Evolutionary conservation across 1,140 invertebrate genomes (phyloP).

Genomic region (Drosophila elegans): DNA sequence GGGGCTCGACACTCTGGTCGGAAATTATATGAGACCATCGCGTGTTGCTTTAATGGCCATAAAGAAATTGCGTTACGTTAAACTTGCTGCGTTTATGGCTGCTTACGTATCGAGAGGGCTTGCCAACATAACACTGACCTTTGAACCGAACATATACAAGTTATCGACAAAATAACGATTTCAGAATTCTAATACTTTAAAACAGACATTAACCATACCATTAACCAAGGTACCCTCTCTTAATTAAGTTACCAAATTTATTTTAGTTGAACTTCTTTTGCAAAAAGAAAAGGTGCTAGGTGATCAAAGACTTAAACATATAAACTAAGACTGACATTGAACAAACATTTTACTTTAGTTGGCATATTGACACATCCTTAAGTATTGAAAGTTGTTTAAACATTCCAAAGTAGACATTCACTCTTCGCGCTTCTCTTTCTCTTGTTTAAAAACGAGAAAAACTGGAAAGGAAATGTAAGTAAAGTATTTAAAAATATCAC

Average conservation of each 20-base stretch:
- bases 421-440: not conserved
- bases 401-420: slow-evolving; percentile 5
- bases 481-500: too few species aligned
- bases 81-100: slow-evolving; percentile 16
- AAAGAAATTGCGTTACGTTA: slow-evolving; percentile 41
- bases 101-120: slow-evolving; percentile 47
- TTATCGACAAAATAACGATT: not conserved
- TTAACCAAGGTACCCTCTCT: too few species aligned
- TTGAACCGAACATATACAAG: not conserved
- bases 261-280: not conserved
- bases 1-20: slow-evolving; percentile 22
- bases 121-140: slow-evolving; percentile 1
- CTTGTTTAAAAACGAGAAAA: not conserved
- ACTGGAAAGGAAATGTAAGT: not conserved
- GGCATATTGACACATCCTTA: slow-evolving; percentile 8
- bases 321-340: not conserved
- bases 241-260: not conserved
- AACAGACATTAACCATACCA: too few species aligned
- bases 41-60: slow-evolving; percentile 41
- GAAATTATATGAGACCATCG: slow-evolving; percentile 41
- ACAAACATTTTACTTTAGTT: slow-evolving; percentile 3
- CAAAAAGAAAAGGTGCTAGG: not conserved
- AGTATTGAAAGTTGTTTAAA: slow-evolving; percentile 27
- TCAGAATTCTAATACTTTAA: too few species aligned
- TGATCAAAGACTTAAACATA: not conserved